Percentiles rank a stretch among this genome's conserved stretches.
These are phyloP conservation scores for Orchesella flavescens DNA, from an alignment of 2,888 invertebrate genomes.

Conservation along the genomic window DNA sequence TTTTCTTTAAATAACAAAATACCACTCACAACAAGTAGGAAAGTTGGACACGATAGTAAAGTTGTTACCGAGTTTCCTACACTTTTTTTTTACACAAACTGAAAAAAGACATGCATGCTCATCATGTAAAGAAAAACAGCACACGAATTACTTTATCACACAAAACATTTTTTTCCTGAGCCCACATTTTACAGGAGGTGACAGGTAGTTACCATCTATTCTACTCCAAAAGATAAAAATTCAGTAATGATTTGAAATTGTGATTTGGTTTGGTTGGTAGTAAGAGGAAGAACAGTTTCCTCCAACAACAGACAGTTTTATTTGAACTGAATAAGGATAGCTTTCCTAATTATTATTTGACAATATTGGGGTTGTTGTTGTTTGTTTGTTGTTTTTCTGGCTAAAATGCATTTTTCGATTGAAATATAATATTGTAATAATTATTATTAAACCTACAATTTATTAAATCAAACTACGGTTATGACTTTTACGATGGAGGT, in stretches of 20 bases:
- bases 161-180: neutral
- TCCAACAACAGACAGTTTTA: no score
- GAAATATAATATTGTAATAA: constrained; percentile 23
- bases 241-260: no score
- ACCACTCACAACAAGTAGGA: neutral
- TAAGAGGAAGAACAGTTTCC: no score
- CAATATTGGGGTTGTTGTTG: neutral
- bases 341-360: neutral
- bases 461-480: constrained; percentile 4
- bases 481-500: constrained; percentile 61
- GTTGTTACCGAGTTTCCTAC: no score
- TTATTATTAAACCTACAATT: constrained; percentile 2
- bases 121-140: neutral
- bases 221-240: no score
- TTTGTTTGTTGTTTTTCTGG: constrained; percentile 24
- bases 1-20: constrained; percentile 2
- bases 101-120: constrained; percentile 2
- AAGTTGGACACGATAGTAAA: no score
- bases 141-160: constrained; percentile 11
- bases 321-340: constrained; percentile 8
- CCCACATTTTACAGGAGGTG: neutral
- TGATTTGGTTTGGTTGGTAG: no score
- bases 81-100: constrained; percentile 2
- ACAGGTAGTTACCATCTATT: no score
- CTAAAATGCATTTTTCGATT: constrained; percentile 49